These are phyloP conservation scores for Papilio elwesi DNA, from an alignment of 2,888 invertebrate species.

Conservation along the genomic window DNA sequence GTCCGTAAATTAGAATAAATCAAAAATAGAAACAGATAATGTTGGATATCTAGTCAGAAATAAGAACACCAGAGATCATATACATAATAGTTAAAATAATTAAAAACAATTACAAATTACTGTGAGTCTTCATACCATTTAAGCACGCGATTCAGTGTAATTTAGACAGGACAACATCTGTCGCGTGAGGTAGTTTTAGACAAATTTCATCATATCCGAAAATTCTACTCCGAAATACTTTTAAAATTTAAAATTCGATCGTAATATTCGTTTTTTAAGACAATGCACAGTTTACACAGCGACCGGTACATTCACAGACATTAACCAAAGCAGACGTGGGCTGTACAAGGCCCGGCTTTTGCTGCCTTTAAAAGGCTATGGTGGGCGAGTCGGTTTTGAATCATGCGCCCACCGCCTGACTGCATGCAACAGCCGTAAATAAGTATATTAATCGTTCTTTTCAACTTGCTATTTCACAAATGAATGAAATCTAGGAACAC, in stretches of 20 bases:
- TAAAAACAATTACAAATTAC: no score
- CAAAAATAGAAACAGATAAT: no score
- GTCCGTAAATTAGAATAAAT: no score
- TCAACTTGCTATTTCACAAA: conserved; percentile 36
- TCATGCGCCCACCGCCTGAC: conserved; percentile 70
- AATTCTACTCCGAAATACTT: background rate
- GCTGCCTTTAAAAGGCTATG: conserved; percentile 59
- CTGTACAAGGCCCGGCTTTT: conserved; percentile 57
- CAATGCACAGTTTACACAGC: conserved; percentile 24
- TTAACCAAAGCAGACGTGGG: conserved; percentile 58
- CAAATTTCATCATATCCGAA: no score
- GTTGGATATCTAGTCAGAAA: no score
- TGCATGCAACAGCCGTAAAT: conserved; percentile 61
- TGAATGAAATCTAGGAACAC: conserved; percentile 6
- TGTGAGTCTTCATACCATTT: no score
- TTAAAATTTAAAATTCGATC: conserved; percentile 18
- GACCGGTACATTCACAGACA: conserved; percentile 35
- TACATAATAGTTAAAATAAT: background rate
- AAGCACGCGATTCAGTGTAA: no score
- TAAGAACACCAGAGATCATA: background rate
- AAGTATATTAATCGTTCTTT: conserved; percentile 51
- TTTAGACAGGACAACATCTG: background rate
- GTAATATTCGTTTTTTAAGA: conserved; percentile 21
- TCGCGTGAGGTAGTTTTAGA: background rate
- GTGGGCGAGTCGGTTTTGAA: conserved; percentile 69